These are phyloP conservation scores for Cossypha niveicapilla DNA, from an alignment of 2,797 vertebrate genomes.

Conservation along the genomic window DNA sequence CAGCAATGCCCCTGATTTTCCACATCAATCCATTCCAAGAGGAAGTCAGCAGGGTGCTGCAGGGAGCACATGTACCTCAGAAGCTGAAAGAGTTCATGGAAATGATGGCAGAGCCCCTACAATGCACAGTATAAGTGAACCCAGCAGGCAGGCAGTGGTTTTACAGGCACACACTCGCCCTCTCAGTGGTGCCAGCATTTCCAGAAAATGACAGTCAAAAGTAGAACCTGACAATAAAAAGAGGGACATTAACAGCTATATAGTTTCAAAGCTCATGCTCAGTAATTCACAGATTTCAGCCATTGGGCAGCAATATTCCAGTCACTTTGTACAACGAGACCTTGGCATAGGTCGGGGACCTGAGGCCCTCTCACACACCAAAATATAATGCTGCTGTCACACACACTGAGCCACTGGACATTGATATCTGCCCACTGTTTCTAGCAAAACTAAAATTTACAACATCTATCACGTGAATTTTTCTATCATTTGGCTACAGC, in stretches of 20 bases:
- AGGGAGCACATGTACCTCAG: not conserved
- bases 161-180: not conserved
- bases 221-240: not conserved
- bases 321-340: not conserved
- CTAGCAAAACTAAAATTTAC: not conserved
- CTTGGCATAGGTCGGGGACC: fast-evolving
- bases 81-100: not conserved
- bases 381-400: not conserved
- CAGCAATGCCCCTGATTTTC: not conserved
- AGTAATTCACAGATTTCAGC: not conserved
- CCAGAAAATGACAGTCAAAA: not conserved
- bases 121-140: not conserved
- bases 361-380: fast-evolving
- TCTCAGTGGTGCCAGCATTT: not conserved
- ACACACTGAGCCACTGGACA: not conserved
- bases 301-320: not conserved
- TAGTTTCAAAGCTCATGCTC: not conserved
- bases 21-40: not conserved
- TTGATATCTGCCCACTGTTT: not conserved
- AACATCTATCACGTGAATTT: not conserved
- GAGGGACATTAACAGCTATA: not conserved
- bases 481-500: not conserved
- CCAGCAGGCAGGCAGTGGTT: not conserved
- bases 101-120: not conserved
- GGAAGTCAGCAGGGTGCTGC: not conserved